Conservation (phyloP, 1,140 invertebrate genomes). For the Platorchestia sp. region DNA sequence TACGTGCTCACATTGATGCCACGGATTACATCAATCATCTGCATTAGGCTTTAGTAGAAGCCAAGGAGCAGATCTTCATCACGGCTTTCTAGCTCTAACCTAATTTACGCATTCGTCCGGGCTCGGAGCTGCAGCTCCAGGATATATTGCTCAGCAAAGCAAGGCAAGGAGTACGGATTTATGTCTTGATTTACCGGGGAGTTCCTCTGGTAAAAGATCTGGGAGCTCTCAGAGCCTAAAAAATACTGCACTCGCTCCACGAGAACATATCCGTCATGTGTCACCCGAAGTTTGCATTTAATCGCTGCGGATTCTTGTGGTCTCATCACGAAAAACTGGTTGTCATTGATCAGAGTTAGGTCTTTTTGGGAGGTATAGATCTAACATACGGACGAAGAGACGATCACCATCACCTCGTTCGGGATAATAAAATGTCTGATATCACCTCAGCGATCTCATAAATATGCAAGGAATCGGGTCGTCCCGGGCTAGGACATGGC, state of each 20-base stretch:
- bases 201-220: slow-evolving; percentile 52
- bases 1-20: slow-evolving; percentile 50
- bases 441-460: slow-evolving; percentile 53
- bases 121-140: slow-evolving; percentile 42
- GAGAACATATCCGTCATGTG: slow-evolving; percentile 57
- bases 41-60: slow-evolving; percentile 49
- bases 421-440: slow-evolving; percentile 55
- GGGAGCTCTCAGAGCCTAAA: slow-evolving; percentile 31
- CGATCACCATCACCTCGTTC: slow-evolving; percentile 57
- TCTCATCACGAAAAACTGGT: slow-evolving; percentile 57
- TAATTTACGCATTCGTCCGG: slow-evolving; percentile 51
- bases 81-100: slow-evolving; percentile 52
- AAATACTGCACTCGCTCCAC: slow-evolving; percentile 54
- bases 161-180: slow-evolving; percentile 52
- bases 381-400: slow-evolving; percentile 58
- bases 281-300: slow-evolving; percentile 51
- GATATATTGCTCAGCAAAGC: slow-evolving; percentile 55
- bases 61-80: slow-evolving; percentile 51
- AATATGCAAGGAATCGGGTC: slow-evolving; percentile 55
- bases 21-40: slow-evolving; percentile 51
- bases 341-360: slow-evolving; percentile 50
- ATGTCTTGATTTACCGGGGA: slow-evolving; percentile 57
- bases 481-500: slow-evolving; percentile 50
- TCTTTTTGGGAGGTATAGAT: slow-evolving; percentile 57
- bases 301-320: slow-evolving; percentile 56